A percentile compares a stretch with the other conserved stretches of the same genome.
Conservation (phyloP, 2,797 vertebrate species). For the Dendrocincla fuliginosa region DNA sequence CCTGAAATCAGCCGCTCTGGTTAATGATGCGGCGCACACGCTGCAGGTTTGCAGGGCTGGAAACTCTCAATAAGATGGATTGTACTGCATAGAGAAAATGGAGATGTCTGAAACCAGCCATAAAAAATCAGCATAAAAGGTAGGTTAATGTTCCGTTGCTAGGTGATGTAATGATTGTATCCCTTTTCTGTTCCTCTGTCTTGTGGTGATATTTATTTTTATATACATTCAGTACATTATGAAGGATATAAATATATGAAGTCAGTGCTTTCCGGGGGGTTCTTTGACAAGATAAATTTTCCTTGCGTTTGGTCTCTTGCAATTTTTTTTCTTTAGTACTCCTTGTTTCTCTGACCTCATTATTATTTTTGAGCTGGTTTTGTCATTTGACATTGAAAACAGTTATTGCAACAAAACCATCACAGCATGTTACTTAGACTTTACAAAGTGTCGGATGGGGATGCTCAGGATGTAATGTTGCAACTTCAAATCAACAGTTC, state of each 20-base stretch:
- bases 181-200: neutral
- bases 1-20: accelerated
- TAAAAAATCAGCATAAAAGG: slow-evolving; percentile 26
- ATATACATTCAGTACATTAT: neutral
- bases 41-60: neutral
- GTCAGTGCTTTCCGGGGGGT: neutral
- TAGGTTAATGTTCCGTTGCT: slow-evolving; percentile 21
- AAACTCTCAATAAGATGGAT: neutral
- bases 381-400: neutral
- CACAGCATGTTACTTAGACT: neutral
- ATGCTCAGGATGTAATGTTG: neutral
- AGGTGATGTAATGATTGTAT: neutral
- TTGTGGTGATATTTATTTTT: neutral
- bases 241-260: neutral
- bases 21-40: accelerated
- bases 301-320: neutral
- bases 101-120: slow-evolving; percentile 9
- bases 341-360: slow-evolving; percentile 23
- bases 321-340: neutral
- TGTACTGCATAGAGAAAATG: neutral
- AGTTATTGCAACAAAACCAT: neutral
- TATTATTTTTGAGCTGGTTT: slow-evolving; percentile 24
- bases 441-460: neutral
- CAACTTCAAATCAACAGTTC: neutral
- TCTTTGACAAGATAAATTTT: neutral